phyloP scores from a whole-genome alignment of 2,888 invertebrate species.

The Piscicola geometra region DNA sequence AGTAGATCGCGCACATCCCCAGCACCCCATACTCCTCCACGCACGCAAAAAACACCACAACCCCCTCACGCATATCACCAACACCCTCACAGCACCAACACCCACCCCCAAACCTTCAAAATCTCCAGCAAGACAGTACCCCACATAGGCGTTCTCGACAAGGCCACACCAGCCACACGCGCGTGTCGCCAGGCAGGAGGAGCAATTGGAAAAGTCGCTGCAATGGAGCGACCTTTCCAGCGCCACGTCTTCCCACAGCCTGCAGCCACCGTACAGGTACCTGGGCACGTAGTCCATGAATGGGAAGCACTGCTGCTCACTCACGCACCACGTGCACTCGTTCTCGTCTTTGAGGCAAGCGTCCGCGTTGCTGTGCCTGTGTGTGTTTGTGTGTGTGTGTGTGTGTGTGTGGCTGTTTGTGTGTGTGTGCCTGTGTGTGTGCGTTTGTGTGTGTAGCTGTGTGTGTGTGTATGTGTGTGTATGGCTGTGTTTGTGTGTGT shows the following conservation, averaged over 20 bases:
- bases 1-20: no score
- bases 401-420: neutral
- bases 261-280: constrained; percentile 84
- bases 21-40: no score
- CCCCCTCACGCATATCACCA: no score
- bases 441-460: no score
- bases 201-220: constrained; percentile 48
- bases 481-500: no score
- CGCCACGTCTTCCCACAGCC: constrained; percentile 77
- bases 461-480: no score
- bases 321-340: constrained; percentile 91
- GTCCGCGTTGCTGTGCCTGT: constrained; percentile 47
- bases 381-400: neutral
- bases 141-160: constrained; percentile 78
- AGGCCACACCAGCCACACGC: constrained; percentile 94
- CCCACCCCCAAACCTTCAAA: no score
- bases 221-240: constrained; percentile 50
- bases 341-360: constrained; percentile 76
- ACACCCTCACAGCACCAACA: no score
- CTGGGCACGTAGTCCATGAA: constrained; percentile 58
- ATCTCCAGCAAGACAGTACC: constrained; percentile 58
- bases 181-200: constrained; percentile 69
- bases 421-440: neutral
- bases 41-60: no score
- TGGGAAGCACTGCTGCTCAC: constrained; percentile 81